Conservation (phyloP, 2,113 vertebrate genomes). For the Prionailurus viverrinus region DNA sequence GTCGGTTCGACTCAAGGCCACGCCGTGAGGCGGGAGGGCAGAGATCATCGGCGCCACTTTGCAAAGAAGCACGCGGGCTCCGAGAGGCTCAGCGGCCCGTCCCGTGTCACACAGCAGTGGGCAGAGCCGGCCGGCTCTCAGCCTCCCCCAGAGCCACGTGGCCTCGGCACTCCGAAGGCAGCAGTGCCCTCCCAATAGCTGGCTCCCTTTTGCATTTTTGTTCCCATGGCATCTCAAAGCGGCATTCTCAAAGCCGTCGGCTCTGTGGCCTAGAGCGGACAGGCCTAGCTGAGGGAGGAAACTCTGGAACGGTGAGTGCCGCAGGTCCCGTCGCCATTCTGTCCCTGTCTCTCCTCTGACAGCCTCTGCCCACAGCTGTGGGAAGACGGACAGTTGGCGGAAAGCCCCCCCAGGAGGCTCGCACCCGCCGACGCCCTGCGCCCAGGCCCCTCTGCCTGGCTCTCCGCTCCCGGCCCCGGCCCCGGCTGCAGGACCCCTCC, state of each 20-base stretch:
- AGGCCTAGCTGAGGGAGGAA: background rate
- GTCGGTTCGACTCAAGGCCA: background rate
- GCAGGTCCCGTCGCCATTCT: background rate
- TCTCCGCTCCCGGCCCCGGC: background rate
- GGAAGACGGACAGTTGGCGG: rapidly evolving
- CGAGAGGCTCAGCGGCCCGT: background rate
- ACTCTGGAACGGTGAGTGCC: background rate
- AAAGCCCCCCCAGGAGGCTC: too few relatives aligned
- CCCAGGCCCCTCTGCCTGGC: too few relatives aligned
- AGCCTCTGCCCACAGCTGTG: background rate
- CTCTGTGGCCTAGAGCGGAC: background rate
- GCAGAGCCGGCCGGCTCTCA: rapidly evolving
- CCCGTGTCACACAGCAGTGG: background rate
- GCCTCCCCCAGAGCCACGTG: rapidly evolving
- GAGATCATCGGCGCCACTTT: background rate
- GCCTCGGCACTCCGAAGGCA: rapidly evolving
- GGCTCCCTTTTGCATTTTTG: background rate
- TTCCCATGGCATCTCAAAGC: background rate
- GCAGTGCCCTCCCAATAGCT: too few relatives aligned
- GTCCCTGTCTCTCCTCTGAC: background rate
- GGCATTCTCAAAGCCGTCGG: background rate
- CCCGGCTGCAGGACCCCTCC: background rate
- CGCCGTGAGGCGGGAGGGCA: background rate
- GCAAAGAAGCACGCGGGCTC: background rate
- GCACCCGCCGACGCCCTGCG: too few relatives aligned